Evolutionary conservation across 2,888 invertebrate species (phyloP).

Genomic region (Alloscopus bannaensis): DNA sequence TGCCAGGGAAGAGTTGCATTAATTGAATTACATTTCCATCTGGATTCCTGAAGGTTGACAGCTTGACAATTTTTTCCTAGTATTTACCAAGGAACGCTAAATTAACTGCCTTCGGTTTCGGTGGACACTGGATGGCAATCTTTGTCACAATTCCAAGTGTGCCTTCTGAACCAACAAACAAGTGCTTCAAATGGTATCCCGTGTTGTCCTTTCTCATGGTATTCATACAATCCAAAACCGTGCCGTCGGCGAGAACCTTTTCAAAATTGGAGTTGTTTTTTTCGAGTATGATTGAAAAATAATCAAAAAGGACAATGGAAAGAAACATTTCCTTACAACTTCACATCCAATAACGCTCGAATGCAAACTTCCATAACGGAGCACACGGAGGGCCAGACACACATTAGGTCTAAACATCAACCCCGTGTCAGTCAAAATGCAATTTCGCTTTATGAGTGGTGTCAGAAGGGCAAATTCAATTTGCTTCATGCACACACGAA

Average conservation of each 20-base stretch:
- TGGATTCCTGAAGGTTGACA: background rate
- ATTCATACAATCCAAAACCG: constrained; percentile 89
- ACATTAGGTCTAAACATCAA: too few relatives aligned
- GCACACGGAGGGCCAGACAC: constrained; percentile 86
- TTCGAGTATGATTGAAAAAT: background rate
- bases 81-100: constrained; percentile 91
- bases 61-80: background rate
- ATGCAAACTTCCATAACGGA: constrained; percentile 96
- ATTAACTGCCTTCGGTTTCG: constrained; percentile 86
- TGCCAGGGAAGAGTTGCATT: constrained; percentile 74
- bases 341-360: constrained; percentile 94
- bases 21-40: background rate
- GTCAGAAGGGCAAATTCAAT: too few relatives aligned
- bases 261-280: background rate
- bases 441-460: too few relatives aligned
- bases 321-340: constrained; percentile 81
- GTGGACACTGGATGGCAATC: constrained; percentile 92
- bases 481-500: too few relatives aligned
- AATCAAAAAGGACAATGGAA: background rate
- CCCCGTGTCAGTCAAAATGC: too few relatives aligned
- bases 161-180: constrained; percentile 98
- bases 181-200: constrained; percentile 96
- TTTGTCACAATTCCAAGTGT: constrained; percentile 96
- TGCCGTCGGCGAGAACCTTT: constrained; percentile 89
- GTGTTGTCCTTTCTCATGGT: constrained; percentile 97